phyloP scores from a whole-genome alignment of 2,797 vertebrate species.

The Helicolenus hilgendorfi region DNA sequence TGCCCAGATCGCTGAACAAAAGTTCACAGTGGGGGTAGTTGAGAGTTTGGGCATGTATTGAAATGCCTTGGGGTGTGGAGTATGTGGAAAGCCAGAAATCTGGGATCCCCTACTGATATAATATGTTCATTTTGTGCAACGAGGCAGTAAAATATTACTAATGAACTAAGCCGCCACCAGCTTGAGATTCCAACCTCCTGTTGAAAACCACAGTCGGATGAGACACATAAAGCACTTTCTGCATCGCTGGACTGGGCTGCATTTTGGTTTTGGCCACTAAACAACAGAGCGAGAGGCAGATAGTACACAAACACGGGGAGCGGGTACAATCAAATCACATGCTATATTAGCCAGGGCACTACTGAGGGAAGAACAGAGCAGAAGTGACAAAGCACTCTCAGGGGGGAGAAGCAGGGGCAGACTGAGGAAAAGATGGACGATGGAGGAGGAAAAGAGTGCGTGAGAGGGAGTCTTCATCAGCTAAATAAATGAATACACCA shows the following conservation, averaged over 20 bases:
- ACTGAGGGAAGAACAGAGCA: constrained; percentile 4
- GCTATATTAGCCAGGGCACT: constrained; percentile 17
- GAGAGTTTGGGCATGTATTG: constrained; percentile 1
- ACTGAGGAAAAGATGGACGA: background rate
- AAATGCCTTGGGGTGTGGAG: background rate
- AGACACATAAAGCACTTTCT: constrained; percentile 42
- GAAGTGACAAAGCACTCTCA: constrained; percentile 5
- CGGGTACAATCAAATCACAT: constrained; percentile 38
- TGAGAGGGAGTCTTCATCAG: background rate
- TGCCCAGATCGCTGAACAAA: constrained; percentile 10
- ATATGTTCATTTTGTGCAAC: constrained; percentile 29
- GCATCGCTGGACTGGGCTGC: background rate
- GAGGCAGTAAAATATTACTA: constrained; percentile 32
- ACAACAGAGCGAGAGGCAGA: constrained; percentile 14
- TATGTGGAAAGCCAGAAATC: constrained; percentile 26
- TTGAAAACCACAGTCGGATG: constrained; percentile 19
- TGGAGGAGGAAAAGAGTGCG: background rate
- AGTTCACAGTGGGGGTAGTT: constrained; percentile 1
- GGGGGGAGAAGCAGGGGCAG: background rate
- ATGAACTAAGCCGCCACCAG: constrained; percentile 31
- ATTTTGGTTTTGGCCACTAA: constrained; percentile 38
- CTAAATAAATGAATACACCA: background rate
- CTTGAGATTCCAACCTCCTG: constrained; percentile 3
- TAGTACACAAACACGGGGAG: constrained; percentile 6
- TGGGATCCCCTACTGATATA: constrained; percentile 14